phyloP scores from a whole-genome alignment of 2,888 invertebrate genomes.

The Neuroscelio doddi region DNA sequence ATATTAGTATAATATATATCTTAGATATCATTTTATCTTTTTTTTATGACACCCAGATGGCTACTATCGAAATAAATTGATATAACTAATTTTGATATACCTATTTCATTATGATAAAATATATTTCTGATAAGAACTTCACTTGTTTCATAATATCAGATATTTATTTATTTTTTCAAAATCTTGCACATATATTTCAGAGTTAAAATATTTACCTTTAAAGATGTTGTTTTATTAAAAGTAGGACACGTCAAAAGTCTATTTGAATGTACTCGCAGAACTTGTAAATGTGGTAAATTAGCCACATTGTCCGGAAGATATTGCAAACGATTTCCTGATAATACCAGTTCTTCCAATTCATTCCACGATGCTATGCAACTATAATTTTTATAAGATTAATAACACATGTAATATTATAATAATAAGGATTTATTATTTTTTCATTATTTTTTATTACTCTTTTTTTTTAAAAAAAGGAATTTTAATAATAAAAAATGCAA shows the following conservation, averaged over 20 bases:
- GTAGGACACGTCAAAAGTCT: slow-evolving; percentile 83
- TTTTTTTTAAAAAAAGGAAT: background rate
- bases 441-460: background rate
- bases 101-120: no score
- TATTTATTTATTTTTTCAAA: no score
- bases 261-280: slow-evolving; percentile 88
- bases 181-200: no score
- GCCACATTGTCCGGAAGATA: slow-evolving; percentile 85
- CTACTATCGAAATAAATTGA: no score
- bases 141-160: no score
- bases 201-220: slow-evolving; percentile 74
- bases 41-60: no score
- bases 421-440: background rate
- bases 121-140: no score
- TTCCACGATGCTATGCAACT: slow-evolving; percentile 83
- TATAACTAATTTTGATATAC: no score
- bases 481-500: no score
- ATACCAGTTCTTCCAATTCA: slow-evolving; percentile 85
- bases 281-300: slow-evolving; percentile 80
- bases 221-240: slow-evolving; percentile 81
- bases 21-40: no score
- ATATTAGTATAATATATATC: no score
- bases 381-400: slow-evolving; percentile 19
- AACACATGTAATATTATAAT: background rate
- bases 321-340: slow-evolving; percentile 86